Conservation (phyloP, 2,797 vertebrate genomes). For the Chrosomus eos region DNA sequence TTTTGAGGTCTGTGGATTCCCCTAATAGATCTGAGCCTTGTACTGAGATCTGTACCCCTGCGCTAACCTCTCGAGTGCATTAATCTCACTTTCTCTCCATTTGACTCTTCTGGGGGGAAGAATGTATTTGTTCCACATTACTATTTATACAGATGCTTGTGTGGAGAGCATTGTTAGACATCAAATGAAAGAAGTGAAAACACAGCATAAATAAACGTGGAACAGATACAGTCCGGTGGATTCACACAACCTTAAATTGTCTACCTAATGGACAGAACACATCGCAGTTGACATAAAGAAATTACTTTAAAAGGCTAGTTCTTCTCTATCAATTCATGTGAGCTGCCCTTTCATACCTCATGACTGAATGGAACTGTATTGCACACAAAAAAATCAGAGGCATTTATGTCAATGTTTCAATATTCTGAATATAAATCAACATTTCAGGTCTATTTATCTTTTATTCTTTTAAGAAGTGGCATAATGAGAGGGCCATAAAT, state of each 20-base stretch:
- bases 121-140: constrained; percentile 21
- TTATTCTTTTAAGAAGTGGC: no score
- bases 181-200: constrained; percentile 46
- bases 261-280: constrained; percentile 32
- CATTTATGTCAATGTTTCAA: no score
- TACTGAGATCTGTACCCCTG: constrained; percentile 46
- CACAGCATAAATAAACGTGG: constrained; percentile 42
- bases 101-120: constrained; percentile 8
- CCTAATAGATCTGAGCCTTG: constrained; percentile 36
- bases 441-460: no score
- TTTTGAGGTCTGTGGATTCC: constrained; percentile 61
- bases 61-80: constrained; percentile 18
- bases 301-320: constrained; percentile 19
- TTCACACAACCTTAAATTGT: constrained; percentile 42
- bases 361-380: not conserved
- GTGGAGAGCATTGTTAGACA: constrained; percentile 8
- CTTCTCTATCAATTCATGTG: not conserved
- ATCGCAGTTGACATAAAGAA: constrained; percentile 29
- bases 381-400: not conserved
- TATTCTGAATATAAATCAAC: not conserved
- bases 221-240: constrained; percentile 48
- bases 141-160: constrained; percentile 17
- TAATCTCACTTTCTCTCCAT: constrained; percentile 18
- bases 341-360: not conserved
- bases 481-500: not conserved